phyloP scores from a whole-genome alignment of 2,113 vertebrate genomes.

The Eidolon helvum region DNA sequence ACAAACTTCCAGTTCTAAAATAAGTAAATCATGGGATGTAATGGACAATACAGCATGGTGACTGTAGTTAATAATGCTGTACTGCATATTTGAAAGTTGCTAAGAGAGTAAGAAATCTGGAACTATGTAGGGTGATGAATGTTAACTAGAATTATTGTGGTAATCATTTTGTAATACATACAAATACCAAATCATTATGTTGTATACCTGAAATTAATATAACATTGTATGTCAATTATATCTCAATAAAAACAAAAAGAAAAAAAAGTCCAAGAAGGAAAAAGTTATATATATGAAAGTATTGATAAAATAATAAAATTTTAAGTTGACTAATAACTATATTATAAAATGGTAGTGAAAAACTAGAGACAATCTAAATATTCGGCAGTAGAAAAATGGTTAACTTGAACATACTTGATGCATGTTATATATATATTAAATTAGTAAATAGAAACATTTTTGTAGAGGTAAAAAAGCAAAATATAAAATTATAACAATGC shows the following conservation, averaged over 20 bases:
- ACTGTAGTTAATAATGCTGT: neutral
- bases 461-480: constrained; percentile 12
- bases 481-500: neutral
- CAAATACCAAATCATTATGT: neutral
- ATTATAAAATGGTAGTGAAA: constrained; percentile 23
- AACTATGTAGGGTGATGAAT: neutral
- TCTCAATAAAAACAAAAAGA: neutral
- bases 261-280: neutral
- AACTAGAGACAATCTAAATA: neutral
- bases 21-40: neutral
- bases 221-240: neutral
- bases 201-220: neutral
- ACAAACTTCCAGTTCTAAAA: neutral
- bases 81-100: neutral
- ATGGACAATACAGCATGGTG: neutral
- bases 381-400: neutral
- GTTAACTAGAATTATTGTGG: neutral
- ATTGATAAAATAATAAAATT: neutral
- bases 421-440: neutral
- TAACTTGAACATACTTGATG: constrained; percentile 3
- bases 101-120: neutral
- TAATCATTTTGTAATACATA: neutral
- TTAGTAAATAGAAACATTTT: neutral
- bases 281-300: neutral
- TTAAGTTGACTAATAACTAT: neutral